Evolutionary conservation across 2,888 invertebrate species (phyloP), one percentile per base, ranked within the genome.

Genomic region (Mesorhabditis belari): DNA sequence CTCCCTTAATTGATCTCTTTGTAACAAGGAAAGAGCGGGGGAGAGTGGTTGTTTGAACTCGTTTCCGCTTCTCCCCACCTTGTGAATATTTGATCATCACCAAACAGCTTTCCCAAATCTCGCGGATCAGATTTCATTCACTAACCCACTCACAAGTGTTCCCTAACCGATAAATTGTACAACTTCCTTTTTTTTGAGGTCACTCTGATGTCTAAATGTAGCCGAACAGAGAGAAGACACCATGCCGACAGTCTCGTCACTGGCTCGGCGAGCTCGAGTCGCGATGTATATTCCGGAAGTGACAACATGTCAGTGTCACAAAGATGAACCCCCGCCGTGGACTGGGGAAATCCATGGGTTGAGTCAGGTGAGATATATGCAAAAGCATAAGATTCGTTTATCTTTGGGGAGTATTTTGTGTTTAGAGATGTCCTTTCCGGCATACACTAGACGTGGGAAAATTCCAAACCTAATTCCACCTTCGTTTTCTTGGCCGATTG

Each of bases 291-390:
- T 35, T n/a, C 44, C 44, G 2, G 44, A 9, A 1, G 44, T 35
- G 12, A 35, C 12, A 9, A 35, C 44, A 1, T 35, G 44, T 2
- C 44, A 66, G 17, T 77, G 77, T 58, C 77, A 77, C 57, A 59
- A 64, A 6, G 66, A 72, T 21, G 77, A 77, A 24, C 74, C 75
- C 5, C 76, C 78, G 1, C 74, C 78, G 0, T 78, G 76, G 76
- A 79, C 78, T 1, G 77, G 77, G 24, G 78, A 78, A 63, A 70
- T 78, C 50, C 78, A 78, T 64, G 78, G 76, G 17, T 55, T 77
- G 53, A 74, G 73, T 57, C 76, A 77, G 62, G 75, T 71, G 27
- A n/a, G 64, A n/a, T n/a, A n/a, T n/a, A n/a, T n/a, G n/a, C n/a
- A n/a, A n/a, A n/a, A n/a, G n/a, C n/a, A n/a, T n/a, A n/a, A n/a